Evolutionary conservation across 2,113 vertebrate species (phyloP), one percentile per base, ranked within the genome.

Genomic region (Beaufortia kweichowensis): DNA sequence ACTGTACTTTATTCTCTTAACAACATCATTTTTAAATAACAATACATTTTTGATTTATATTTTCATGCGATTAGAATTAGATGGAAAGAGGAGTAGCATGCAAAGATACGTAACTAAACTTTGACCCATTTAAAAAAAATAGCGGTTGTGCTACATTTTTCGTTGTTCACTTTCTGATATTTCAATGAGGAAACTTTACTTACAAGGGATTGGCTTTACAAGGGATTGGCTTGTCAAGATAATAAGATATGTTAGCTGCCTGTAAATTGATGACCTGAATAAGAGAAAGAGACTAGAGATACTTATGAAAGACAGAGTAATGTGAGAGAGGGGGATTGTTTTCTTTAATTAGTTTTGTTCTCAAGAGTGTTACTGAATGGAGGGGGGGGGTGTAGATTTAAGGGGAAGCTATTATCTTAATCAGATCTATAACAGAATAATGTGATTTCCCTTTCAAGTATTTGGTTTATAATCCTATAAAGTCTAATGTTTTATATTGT

Each of bases 171-270:
- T 59, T 31, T 62, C 23, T 29, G 15, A n/a, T 3, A 35, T 6
- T 15, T 1, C 69, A 73, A 23, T 29, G 2, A 46, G 50, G 29
- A 65, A 73, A 31, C 41, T 65, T 33, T 64, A 55, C 56, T 35
- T 61, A 67, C 64, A 50, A 41, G 71, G 56, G 55, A 62, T 39
- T 68, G 56, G 10, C 5, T 69, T n/a, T 1, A 50, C 60, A 11
- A 70, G 66, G 56, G 55, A 62, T 39, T 68, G 56, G 10, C 5
- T 69, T n/a, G 2, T 60, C 60, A 11, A 70, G 66, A 70, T 76
- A 80, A 80, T 75, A 31, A 79, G 57, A 75, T 68, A 80, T 63
- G 43, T 48, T 53, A 28, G 26, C 59, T 61, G 39, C 21, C 29
- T 70, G 65, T 28, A 50, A 61, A 78, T 53, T 55, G 65, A 62